Conservation (phyloP, 2,888 invertebrate species). For the Luperina testacea region DNA sequence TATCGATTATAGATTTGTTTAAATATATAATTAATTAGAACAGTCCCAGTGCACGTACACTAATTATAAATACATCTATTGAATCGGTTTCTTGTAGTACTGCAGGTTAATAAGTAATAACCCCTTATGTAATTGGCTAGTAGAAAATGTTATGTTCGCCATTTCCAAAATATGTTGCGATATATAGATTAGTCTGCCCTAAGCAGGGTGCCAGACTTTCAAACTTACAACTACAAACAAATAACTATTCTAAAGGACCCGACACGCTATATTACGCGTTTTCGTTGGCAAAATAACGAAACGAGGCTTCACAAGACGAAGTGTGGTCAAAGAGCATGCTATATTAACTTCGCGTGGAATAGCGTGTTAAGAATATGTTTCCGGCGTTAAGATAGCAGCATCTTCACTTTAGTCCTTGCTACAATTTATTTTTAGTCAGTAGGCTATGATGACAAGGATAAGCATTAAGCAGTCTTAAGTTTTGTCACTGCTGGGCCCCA, state of each 20-base stretch:
- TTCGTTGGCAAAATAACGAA: neutral
- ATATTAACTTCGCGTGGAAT: no score
- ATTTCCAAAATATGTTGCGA: neutral
- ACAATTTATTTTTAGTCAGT: no score
- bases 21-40: slow-evolving; percentile 1
- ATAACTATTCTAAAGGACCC: neutral
- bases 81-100: neutral
- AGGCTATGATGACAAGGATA: no score
- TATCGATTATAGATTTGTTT: slow-evolving; percentile 19
- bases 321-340: neutral
- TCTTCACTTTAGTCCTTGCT: neutral
- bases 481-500: no score
- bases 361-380: neutral
- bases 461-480: no score
- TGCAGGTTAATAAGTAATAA: neutral
- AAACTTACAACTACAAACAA: neutral
- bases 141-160: neutral
- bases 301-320: neutral
- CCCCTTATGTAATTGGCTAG: neutral
- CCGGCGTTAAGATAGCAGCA: neutral
- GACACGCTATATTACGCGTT: neutral
- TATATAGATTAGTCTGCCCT: neutral
- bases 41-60: neutral
- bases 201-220: neutral
- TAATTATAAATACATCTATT: slow-evolving; percentile 11